Evolutionary conservation across 2,113 vertebrate genomes (phyloP).

Genomic region (Merops nubicus): DNA sequence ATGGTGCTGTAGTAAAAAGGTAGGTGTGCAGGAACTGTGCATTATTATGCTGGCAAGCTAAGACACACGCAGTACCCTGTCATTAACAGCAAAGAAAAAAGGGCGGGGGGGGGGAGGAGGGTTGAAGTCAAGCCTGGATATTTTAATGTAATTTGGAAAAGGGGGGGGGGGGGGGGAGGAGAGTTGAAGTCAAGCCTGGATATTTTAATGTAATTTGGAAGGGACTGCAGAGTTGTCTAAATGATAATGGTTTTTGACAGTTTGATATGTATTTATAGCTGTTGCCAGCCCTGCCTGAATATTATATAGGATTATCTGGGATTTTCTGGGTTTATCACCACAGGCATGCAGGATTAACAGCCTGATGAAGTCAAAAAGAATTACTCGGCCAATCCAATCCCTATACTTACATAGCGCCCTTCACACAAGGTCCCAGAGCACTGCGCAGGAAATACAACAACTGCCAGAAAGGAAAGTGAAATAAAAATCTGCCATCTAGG

Average conservation of each 20-base stretch:
- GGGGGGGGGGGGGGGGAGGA: background rate
- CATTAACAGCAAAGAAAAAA: background rate
- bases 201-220: slow-evolving; percentile 67
- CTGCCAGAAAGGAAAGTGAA: background rate
- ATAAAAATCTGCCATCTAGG: background rate
- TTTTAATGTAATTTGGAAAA: slow-evolving; percentile 67
- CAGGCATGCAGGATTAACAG: slow-evolving; percentile 82
- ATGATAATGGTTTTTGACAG: slow-evolving; percentile 84
- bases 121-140: slow-evolving; percentile 33
- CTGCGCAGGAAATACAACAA: background rate
- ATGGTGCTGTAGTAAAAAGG: background rate
- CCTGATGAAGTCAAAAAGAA: slow-evolving; percentile 82
- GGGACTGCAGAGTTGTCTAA: slow-evolving; percentile 74
- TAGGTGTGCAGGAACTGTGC: background rate
- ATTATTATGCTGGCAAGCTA: slow-evolving; percentile 8
- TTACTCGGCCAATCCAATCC: slow-evolving; percentile 64
- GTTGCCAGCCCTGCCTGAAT: slow-evolving; percentile 78
- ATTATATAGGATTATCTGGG: slow-evolving; percentile 83
- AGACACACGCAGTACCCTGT: background rate
- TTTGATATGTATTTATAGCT: slow-evolving; percentile 82
- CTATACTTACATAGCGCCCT: slow-evolving; percentile 8
- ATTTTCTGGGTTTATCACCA: slow-evolving; percentile 87
- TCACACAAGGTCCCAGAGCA: slow-evolving; percentile 13
- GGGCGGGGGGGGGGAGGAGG: background rate
- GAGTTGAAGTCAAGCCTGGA: slow-evolving; percentile 23